Percentiles rank a stretch among this genome's conserved stretches.
phyloP scores from a whole-genome alignment of 2,797 vertebrate genomes.

The Eremophila alpestris region DNA sequence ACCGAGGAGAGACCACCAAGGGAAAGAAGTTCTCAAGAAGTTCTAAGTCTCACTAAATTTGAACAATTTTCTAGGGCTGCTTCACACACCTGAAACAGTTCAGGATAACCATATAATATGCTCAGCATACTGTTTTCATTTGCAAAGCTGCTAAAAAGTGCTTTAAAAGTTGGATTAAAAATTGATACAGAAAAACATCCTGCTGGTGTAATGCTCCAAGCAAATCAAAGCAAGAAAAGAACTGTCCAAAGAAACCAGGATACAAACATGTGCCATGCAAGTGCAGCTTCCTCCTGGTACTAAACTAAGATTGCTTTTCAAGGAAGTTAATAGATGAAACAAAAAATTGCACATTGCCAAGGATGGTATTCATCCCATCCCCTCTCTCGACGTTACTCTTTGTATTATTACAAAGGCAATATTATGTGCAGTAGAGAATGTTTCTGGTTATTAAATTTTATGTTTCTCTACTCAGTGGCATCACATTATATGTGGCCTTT shows the following conservation, averaged over 20 bases:
- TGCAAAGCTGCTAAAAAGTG: not conserved
- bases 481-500: slow-evolving; percentile 41
- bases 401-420: not conserved
- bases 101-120: not conserved
- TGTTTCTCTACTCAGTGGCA: slow-evolving; percentile 40
- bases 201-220: not conserved
- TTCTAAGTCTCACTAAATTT: not conserved
- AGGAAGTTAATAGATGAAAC: not conserved
- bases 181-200: not conserved
- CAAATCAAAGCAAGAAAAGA: not conserved
- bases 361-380: not conserved
- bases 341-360: not conserved
- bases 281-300: not conserved
- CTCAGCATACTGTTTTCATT: not conserved
- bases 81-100: not conserved
- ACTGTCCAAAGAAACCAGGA: not conserved
- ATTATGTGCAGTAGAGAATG: not conserved
- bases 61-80: not conserved
- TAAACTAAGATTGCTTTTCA: not conserved
- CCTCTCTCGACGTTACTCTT: not conserved
- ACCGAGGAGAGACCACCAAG: fast-evolving
- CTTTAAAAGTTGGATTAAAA: not conserved
- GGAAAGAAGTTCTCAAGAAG: too few relatives aligned
- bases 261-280: not conserved
- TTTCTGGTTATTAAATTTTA: slow-evolving; percentile 53